phyloP scores from a whole-genome alignment of 2,888 invertebrate species.

The Scelioninae gen. 2 region DNA sequence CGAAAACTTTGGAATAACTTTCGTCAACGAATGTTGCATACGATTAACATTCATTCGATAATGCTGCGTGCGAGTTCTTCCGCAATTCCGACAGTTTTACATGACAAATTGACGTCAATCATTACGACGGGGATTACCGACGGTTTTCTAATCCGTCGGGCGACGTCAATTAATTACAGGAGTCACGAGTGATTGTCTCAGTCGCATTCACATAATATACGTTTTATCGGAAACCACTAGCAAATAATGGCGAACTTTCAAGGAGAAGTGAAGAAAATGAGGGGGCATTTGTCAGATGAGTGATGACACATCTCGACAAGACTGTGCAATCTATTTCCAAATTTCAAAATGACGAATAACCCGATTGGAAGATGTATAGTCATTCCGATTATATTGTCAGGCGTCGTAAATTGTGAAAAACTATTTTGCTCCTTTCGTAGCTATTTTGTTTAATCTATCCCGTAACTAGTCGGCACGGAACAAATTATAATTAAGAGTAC shows the following conservation, averaged over 20 bases:
- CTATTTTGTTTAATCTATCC: constrained; percentile 3
- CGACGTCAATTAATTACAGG: background rate
- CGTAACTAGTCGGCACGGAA: no score
- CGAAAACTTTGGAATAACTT: constrained; percentile 58
- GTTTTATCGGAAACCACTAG: constrained; percentile 10
- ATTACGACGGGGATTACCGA: constrained; percentile 1
- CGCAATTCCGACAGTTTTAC: constrained; percentile 12
- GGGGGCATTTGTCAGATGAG: constrained; percentile 27
- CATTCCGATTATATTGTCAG: constrained; percentile 46
- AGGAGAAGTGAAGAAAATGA: constrained; percentile 17
- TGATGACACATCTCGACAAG: constrained; percentile 41
- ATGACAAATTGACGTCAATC: constrained; percentile 25
- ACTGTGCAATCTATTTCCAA: constrained; percentile 40
- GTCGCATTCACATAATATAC: background rate
- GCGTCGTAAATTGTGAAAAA: constrained; percentile 32
- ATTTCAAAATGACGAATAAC: constrained; percentile 45
- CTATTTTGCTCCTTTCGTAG: constrained; percentile 6
- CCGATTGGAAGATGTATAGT: constrained; percentile 15
- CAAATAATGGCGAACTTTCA: constrained; percentile 16
- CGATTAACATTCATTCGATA: constrained; percentile 54
- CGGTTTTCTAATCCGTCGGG: no score
- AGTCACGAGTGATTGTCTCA: background rate
- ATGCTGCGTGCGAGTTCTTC: constrained; percentile 18
- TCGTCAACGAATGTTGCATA: constrained; percentile 55
- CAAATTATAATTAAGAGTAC: no score